Base-by-base conservation (phyloP, 53 echinoderm and acorn worm species). In the Holothuria leucospilota region DNA sequence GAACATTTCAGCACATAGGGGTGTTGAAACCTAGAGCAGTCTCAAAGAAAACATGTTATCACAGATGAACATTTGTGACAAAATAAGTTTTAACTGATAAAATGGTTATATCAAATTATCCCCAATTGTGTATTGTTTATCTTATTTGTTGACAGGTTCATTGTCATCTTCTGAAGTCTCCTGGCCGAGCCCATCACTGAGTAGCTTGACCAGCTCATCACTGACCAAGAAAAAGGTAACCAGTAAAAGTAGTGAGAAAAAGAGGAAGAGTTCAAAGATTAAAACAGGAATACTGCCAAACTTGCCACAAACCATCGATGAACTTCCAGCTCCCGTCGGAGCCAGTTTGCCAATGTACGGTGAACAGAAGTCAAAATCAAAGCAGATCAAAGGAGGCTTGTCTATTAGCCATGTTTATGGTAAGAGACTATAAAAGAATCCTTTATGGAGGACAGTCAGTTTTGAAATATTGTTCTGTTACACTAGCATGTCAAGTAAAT, bases 351-450 rank as follows among this genome's bases (percentile, higher is more conserved):
- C 84, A 5, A 67, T 83, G 65, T 83, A 66, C 39, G 67, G 49
- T 14, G 89, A 85, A 21, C 66, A 25, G 63, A 92, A 89, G 72
- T 53, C 75, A 29, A 92, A 92, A 46, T 82, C 68, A 16, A 88
- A 82, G 18, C 56, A 56, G 56, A 56, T 18, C 5, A 77, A 77
- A 56, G 58, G 58, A n/a, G 77, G 77, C 14, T 59, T 92, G 42
- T 85, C 89, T 1, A 92, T 92, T 41, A 85, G 85, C 13, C 93
- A 91, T 82, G 88, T 96, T 13, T 96, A 96, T 85, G 95, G 95
- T 95, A 81, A 85, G 95, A 71, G 27, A 52, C 56, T 56, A 9
- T 9, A 49, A 13, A 5, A 49, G 4, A 49, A 18, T 21, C 29
- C 20, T 34, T 34, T 34, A 34, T 34, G 34, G 23, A 58, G 15